Evolutionary conservation across 2,888 invertebrate genomes (phyloP), one percentile per base, ranked within the genome.

Genomic region (Tribolium freemani): DNA sequence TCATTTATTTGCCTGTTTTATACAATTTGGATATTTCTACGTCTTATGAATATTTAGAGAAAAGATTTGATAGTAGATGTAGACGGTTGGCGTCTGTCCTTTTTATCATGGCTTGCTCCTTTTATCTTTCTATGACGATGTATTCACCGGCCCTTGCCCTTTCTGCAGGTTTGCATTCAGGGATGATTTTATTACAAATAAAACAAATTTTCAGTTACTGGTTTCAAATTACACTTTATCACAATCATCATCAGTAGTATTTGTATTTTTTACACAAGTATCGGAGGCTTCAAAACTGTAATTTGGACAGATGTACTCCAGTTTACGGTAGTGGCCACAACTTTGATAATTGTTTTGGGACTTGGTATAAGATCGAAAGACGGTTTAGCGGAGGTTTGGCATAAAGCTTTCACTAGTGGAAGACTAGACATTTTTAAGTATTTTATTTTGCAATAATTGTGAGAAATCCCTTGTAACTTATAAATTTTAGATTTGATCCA

Each of bases 191-290:
- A 38, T 38, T 38, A 38, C 6, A 3, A 0, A 8, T 38, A 38
- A n/a, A 38, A 38, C n/a, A 38, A 31, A 31, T 8, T 31, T 31
- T 31, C 8, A 92, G 93, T 93, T 3, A 93, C 93, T 26, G 91
- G 92, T 10, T 88, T 91, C 4, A 85, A 90, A 1, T 4, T 93
- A 1, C 91, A 91, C 80, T 85, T 90, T 0, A 89, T 94, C 30
- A 90, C 92, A 1, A 89, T 92, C 0, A 87, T 93, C 0, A 89
- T 93, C 9, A 93, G 93, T 79, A 85, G 90, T 2, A 88, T 92
- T 1, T 94, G 94, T 82, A 93, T 93, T 16, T 92, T 94, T 56
- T 93, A 94, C 79, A 93, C 93, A 1, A 92, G 93, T 0, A 83
- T 94, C 45, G 94, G 91, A 45, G 92, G 92, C 5, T 83, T 93